Conservation (phyloP, 2,113 vertebrate species). For the Asarcornis scutulata region DNA sequence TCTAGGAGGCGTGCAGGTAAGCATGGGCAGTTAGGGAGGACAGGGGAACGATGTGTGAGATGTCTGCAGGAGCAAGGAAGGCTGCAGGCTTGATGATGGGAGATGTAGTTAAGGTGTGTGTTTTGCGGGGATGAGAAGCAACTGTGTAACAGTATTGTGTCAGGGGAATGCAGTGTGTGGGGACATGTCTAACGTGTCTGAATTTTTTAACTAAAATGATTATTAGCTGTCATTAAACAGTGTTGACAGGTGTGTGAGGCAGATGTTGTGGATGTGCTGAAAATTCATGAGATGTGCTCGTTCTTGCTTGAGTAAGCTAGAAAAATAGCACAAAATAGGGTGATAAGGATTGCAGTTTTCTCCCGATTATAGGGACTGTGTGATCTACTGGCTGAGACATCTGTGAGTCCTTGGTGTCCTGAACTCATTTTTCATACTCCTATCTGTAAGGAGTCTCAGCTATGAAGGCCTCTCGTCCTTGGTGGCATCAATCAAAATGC, state of each 20-base stretch:
- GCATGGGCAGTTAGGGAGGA: neutral
- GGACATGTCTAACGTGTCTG: neutral
- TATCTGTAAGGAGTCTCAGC: neutral
- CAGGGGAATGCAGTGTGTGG: neutral
- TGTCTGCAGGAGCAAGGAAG: neutral
- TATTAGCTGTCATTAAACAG: conserved; percentile 36
- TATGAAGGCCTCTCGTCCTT: neutral
- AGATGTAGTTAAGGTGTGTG: neutral
- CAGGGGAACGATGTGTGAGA: neutral
- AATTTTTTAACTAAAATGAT: neutral
- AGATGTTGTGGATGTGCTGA: neutral
- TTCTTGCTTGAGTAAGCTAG: neutral
- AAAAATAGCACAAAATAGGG: neutral
- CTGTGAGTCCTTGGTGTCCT: neutral
- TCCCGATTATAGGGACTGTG: accelerated
- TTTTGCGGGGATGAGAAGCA: neutral
- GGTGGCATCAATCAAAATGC: neutral
- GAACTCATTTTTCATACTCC: neutral
- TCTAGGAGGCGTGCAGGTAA: neutral
- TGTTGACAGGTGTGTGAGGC: neutral
- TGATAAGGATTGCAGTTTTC: neutral
- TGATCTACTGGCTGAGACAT: neutral
- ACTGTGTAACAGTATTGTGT: neutral
- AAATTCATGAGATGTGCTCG: neutral
- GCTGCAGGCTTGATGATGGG: neutral